Percentiles rank a stretch among this genome's conserved stretches.
Evolutionary conservation across 1,140 invertebrate genomes (phyloP).

Genomic region (Magallana angulata): DNA sequence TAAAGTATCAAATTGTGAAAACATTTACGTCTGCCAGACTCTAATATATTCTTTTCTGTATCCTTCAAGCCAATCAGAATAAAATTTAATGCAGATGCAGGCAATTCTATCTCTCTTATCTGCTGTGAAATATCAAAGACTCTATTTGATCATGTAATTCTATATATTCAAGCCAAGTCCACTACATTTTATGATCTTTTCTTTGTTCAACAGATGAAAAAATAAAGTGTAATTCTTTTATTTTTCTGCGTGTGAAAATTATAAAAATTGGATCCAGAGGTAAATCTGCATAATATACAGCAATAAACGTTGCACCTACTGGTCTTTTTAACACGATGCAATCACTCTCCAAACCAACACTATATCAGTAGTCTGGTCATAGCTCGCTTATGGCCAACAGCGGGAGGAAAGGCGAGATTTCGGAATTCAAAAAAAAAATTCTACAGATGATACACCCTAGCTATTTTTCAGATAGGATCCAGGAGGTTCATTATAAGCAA

Average conservation of each 20-base stretch:
- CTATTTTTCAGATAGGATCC: neutral
- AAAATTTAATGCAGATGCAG: conserved; percentile 30
- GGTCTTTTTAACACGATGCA: neutral
- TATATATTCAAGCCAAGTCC: neutral
- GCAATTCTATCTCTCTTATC: conserved; percentile 26
- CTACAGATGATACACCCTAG: neutral
- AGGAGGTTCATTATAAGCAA: conserved; percentile 9
- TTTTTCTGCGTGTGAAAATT: neutral
- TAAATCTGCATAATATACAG: neutral
- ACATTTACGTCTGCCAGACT: neutral
- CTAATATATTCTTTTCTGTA: conserved; percentile 29
- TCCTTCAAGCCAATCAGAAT: conserved; percentile 1
- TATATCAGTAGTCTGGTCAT: neutral
- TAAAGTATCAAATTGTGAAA: conserved; percentile 33
- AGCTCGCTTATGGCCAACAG: neutral
- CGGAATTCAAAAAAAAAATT: too few relatives aligned
- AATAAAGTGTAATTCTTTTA: neutral
- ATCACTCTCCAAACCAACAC: neutral
- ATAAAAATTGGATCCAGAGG: neutral
- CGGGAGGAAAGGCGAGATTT: too few relatives aligned
- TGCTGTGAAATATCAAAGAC: neutral
- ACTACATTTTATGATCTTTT: conserved; percentile 7
- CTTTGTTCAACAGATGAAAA: conserved; percentile 20
- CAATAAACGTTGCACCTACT: neutral
- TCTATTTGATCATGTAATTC: conserved; percentile 17